Conservation (phyloP, 1,140 invertebrate genomes). For the Drosophila neocordata region DNA sequence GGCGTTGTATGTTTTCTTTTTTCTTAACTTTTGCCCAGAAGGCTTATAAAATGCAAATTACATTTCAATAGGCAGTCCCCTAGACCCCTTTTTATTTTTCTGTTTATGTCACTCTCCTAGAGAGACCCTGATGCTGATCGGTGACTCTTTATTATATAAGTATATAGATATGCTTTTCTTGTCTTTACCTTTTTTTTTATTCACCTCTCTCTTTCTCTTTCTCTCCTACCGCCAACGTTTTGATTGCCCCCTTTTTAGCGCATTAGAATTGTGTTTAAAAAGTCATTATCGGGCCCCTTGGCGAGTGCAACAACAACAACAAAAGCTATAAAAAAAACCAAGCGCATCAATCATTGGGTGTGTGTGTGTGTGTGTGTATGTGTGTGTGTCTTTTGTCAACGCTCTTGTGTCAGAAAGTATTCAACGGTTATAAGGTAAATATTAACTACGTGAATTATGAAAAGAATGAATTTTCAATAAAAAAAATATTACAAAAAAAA, state of each 20-base stretch:
- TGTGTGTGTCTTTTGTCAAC: slow-evolving; percentile 46
- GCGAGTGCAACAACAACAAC: slow-evolving; percentile 36
- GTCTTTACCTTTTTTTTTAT: slow-evolving; percentile 39
- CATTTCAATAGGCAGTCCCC: slow-evolving; percentile 63
- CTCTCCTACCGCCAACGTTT: slow-evolving; percentile 36
- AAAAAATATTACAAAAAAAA: not conserved
- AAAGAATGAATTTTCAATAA: slow-evolving; percentile 8
- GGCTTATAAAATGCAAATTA: slow-evolving; percentile 78
- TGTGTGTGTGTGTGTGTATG: slow-evolving; percentile 12
- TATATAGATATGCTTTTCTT: slow-evolving; percentile 14
- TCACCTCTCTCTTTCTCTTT: no score
- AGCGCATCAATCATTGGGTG: slow-evolving; percentile 46
- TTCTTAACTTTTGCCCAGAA: slow-evolving; percentile 17
- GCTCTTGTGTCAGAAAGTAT: not conserved
- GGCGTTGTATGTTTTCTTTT: slow-evolving; percentile 28
- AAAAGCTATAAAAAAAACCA: slow-evolving; percentile 10
- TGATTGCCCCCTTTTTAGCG: slow-evolving; percentile 71
- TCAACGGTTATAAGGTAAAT: not conserved
- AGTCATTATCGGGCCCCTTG: slow-evolving; percentile 67
- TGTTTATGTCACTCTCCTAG: not conserved
- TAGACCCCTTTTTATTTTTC: slow-evolving; percentile 33
- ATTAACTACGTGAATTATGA: slow-evolving; percentile 7
- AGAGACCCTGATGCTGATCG: slow-evolving; percentile 18
- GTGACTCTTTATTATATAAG: slow-evolving; percentile 10
- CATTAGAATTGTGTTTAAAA: slow-evolving; percentile 77